These are phyloP conservation scores for Plodia interpunctella DNA, from an alignment of 1,140 invertebrate species.

Conservation along the genomic window DNA sequence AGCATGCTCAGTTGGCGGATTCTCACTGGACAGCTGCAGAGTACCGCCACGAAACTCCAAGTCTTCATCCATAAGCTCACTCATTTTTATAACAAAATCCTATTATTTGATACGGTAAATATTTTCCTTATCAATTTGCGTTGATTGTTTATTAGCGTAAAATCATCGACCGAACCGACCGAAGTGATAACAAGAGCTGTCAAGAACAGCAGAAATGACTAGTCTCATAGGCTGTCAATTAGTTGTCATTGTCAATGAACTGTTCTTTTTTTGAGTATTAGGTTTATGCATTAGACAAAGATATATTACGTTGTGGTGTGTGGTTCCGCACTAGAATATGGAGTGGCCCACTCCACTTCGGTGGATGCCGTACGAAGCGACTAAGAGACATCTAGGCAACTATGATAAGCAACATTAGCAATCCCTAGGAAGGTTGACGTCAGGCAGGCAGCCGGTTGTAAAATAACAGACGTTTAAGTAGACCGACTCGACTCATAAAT, in stretches of 20 bases:
- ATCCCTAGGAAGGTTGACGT: too few species aligned
- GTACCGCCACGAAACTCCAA: conserved; percentile 69
- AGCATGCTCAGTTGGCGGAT: conserved; percentile 26
- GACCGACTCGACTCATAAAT: too few species aligned
- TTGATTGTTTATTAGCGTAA: conserved; percentile 7
- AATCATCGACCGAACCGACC: conserved; percentile 8
- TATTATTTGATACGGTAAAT: neutral
- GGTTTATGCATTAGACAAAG: too few species aligned
- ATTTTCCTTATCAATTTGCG: neutral
- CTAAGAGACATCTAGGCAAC: too few species aligned
- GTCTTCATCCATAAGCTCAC: conserved; percentile 65
- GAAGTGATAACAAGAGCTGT: neutral
- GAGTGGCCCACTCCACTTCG: too few species aligned
- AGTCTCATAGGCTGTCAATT: neutral
- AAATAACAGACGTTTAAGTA: too few species aligned
- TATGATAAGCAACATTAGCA: too few species aligned
- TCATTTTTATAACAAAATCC: conserved; percentile 30
- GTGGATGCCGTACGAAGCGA: too few species aligned
- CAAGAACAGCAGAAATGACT: neutral
- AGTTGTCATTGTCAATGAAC: neutral
- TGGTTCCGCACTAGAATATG: too few species aligned
- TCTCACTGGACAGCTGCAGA: conserved; percentile 58
- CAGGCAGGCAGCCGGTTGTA: too few species aligned
- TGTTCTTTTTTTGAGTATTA: neutral
- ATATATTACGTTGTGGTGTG: too few species aligned